A percentile compares a stretch with the other conserved stretches of the same genome.
These are phyloP conservation scores for Melipona beecheii DNA, from an alignment of 2,888 invertebrate genomes.

Conservation along the genomic window DNA sequence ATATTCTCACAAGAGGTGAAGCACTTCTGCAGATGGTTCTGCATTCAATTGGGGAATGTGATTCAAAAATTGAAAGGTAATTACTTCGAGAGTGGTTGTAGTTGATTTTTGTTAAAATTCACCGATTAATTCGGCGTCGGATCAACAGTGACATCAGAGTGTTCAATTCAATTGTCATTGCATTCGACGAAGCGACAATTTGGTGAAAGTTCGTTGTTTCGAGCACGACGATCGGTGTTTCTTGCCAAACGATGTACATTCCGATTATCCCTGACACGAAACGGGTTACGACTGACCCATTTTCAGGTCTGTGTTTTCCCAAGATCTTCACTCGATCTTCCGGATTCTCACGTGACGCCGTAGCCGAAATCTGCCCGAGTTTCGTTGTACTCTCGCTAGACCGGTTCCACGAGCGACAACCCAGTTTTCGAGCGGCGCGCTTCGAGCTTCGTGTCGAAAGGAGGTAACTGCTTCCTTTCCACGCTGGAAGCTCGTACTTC, in stretches of 20 bases:
- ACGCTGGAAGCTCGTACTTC: slow-evolving; percentile 21
- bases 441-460: slow-evolving; percentile 16
- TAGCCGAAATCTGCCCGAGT: slow-evolving; percentile 20
- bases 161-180: no score
- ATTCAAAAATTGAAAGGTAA: no score
- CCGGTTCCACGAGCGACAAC: slow-evolving; percentile 33
- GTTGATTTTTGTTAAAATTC: no score
- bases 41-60: no score
- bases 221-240: not conserved
- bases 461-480: slow-evolving; percentile 28
- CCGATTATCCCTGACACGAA: not conserved
- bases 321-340: not conserved
- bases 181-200: not conserved
- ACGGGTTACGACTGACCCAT: not conserved
- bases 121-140: no score
- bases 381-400: slow-evolving; percentile 21
- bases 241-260: not conserved
- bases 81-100: no score
- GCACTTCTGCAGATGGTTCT: no score
- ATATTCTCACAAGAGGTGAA: no score
- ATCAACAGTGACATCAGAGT: no score
- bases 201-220: not conserved
- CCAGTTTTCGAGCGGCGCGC: slow-evolving; percentile 38
- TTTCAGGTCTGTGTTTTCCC: not conserved
- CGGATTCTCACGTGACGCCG: not conserved